phyloP scores from a whole-genome alignment of 2,113 vertebrate species.

The Siniperca knerii region DNA sequence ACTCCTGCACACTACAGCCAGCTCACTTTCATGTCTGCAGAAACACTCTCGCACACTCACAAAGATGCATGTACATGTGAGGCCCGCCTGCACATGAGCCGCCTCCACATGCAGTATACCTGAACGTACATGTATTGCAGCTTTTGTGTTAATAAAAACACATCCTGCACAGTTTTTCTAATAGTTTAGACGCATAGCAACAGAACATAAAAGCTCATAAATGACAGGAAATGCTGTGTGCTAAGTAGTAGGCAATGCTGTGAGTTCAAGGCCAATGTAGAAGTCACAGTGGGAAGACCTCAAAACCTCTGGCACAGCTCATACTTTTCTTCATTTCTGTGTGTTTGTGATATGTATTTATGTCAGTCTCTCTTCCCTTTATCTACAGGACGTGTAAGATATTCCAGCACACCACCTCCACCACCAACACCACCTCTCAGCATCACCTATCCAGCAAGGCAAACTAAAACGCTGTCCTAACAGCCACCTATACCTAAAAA shows the following conservation, averaged over 20 bases:
- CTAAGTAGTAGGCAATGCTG: not conserved
- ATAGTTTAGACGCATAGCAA: not conserved
- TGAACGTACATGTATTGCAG: not conserved
- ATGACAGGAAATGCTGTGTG: not conserved
- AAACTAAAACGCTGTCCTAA: slow-evolving; percentile 40
- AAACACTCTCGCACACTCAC: slow-evolving; percentile 7
- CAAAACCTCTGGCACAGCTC: not conserved
- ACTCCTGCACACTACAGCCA: slow-evolving; percentile 63
- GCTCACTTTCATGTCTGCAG: slow-evolving; percentile 63
- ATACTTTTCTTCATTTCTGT: not conserved
- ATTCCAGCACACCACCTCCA: slow-evolving; percentile 53
- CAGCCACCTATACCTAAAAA: slow-evolving; percentile 48
- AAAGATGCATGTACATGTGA: not conserved
- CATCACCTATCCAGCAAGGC: slow-evolving; percentile 49
- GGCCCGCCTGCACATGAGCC: not conserved
- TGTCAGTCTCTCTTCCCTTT: slow-evolving; percentile 16
- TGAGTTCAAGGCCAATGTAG: not conserved
- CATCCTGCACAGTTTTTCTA: not conserved
- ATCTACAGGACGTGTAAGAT: slow-evolving; percentile 78
- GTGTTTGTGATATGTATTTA: slow-evolving; percentile 22
- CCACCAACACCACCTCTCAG: slow-evolving; percentile 43
- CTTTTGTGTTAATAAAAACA: not conserved
- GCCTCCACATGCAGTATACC: not conserved
- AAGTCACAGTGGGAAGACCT: not conserved
- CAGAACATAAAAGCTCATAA: not conserved